Evolutionary conservation across 1,140 invertebrate genomes (phyloP), one percentile per base, ranked within the genome.

Genomic region (Drosophila varians): DNA sequence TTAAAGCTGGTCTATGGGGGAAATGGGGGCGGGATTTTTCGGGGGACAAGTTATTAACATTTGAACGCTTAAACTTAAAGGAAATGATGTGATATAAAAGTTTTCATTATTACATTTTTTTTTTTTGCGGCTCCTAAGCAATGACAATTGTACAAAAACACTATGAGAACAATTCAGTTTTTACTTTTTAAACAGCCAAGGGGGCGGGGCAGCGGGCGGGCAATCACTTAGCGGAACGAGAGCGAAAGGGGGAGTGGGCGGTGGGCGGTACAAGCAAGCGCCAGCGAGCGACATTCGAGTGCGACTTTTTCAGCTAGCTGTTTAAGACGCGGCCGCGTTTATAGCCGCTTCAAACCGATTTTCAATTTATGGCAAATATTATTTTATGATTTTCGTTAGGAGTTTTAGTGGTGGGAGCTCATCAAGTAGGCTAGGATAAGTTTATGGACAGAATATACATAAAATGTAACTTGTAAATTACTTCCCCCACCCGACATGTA

Each of bases 81-180:
- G n/a, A 66, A 21, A 18, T 21, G 8, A 26, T 34, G 28, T 31
- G 14, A 40, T 19, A 26, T 38, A 16, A 4, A 14, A 5, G 36
- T 42, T 23, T 46, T 31, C 11, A 1, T 66, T 16, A 8, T 38
- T 16, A n/a, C n/a, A n/a, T n/a, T 19, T 48, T 18, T 51, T 51
- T 25, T 34, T 18, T 21, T 65, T 68, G 51, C 57, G 60, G 72
- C 76, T 76, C 72, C 65, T 77, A 86, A 87, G 76, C 77, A 86
- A 86, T 86, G 82, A 87, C 80, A 86, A 86, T 86, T 58, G 51
- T 87, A 86, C 80, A 74, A 70, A 53, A 76, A 61, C 72, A 74
- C 72, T 65, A 73, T 84, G 61, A 75, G 49, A 60, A 86, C 61
- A 52, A 26, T 65, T 54, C 36, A 8, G 56, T 62, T 74, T 38